Evolutionary conservation across 2,888 invertebrate genomes (phyloP), one percentile per base, ranked within the genome.

Genomic region (Hydriomena furcata): DNA sequence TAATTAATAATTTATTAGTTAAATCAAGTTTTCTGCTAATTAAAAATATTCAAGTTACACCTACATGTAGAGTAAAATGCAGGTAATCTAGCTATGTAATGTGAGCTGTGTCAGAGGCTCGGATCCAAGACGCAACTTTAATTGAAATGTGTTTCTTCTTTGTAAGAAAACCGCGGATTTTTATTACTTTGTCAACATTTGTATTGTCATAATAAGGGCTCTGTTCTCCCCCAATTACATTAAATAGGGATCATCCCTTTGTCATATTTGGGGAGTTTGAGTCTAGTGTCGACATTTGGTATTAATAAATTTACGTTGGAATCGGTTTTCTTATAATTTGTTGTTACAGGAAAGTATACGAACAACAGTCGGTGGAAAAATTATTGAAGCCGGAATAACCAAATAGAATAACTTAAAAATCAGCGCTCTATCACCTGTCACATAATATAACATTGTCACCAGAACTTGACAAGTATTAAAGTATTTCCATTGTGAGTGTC

Each of bases 81-180:
- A n/a, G 37, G 40, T 45, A 24, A 36, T 12, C 12, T 12, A 36
- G 31, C 45, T 1, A 10, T 20, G 6, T 5, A 7, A 12, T 23
- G 20, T 40, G 11, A 38, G 42, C 46, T 52, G 34, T 11, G 17
- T 21, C 20, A 34, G 23, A 37, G 23, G 30, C 43, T 42, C 42
- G 44, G 53, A 40, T 49, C 40, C 42, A 47, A 54, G 58, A 38
- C 49, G 48, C 48, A 56, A 55, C 46, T 55, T 56, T 57, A 55
- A 61, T 57, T 59, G 44, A 59, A 61, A 57, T 47, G 52, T 57
- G 47, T 47, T 47, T 41, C 37, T 45, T 45, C 41, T 51, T 48
- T 38, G 37, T 43, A 38, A 40, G 24, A 42, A 42, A 52, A 52
- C 48, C 42, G 32, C 36, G 28, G 41, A 41, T 55, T 58, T 47